A percentile compares a stretch with the other conserved stretches of the same genome.
These are phyloP conservation scores for Ectemnius lituratus DNA, from an alignment of 2,888 invertebrate genomes.

Conservation along the genomic window DNA sequence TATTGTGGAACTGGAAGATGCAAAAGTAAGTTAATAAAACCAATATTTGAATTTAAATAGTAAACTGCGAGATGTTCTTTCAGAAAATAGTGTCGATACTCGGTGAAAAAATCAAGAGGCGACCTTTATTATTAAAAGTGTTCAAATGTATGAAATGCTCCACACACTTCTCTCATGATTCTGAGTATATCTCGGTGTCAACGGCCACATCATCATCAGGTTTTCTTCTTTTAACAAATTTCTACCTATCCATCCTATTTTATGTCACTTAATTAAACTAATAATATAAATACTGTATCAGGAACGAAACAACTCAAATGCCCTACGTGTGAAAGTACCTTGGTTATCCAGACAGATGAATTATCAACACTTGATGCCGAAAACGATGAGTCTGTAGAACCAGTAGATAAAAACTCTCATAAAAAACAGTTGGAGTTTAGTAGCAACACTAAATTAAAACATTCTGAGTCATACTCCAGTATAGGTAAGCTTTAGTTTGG, in stretches of 20 bases:
- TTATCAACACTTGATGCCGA: slow-evolving; percentile 65
- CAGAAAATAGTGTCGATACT: slow-evolving; percentile 79
- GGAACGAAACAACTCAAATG: slow-evolving; percentile 75
- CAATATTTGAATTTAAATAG: not conserved
- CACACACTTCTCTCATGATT: slow-evolving; percentile 81
- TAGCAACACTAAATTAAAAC: slow-evolving; percentile 61
- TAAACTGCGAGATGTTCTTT: slow-evolving; percentile 2
- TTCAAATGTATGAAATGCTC: slow-evolving; percentile 83
- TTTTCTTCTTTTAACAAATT: slow-evolving; percentile 14
- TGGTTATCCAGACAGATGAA: slow-evolving; percentile 80
- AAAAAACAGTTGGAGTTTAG: slow-evolving; percentile 45
- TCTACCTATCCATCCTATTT: not conserved
- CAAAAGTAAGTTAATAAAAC: slow-evolving; percentile 76
- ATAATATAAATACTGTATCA: slow-evolving; percentile 29
- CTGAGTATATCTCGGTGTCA: slow-evolving; percentile 62
- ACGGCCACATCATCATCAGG: slow-evolving; percentile 41
- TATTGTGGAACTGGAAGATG: slow-evolving; percentile 80
- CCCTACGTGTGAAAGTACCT: slow-evolving; percentile 81
- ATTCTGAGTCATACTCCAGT: slow-evolving; percentile 77
- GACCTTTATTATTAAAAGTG: slow-evolving; percentile 76
- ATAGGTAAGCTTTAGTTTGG: slow-evolving; percentile 72
- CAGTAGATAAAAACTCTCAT: slow-evolving; percentile 20
- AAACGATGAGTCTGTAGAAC: slow-evolving; percentile 39
- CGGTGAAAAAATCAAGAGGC: slow-evolving; percentile 77
- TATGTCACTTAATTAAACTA: not conserved